phyloP scores from a whole-genome alignment of 2,113 vertebrate genomes.

The Oplegnathus fasciatus region DNA sequence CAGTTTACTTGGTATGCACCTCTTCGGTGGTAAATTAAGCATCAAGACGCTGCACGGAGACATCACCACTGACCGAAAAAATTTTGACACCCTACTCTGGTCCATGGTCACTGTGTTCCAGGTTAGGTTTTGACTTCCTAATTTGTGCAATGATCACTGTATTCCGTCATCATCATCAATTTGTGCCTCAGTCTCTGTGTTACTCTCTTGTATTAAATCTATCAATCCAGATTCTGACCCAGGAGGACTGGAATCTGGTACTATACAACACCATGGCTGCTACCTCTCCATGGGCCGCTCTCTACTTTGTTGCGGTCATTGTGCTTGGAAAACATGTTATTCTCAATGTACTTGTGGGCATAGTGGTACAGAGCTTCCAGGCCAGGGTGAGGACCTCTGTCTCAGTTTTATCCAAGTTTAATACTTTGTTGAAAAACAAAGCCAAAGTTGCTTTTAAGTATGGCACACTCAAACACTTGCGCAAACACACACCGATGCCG shows the following conservation, averaged over 20 bases:
- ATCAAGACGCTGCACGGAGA: constrained; percentile 86
- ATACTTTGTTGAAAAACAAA: not conserved
- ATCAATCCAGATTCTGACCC: constrained; percentile 38
- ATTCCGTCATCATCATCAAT: too few species aligned
- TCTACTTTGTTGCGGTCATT: constrained; percentile 20
- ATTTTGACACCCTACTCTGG: constrained; percentile 93
- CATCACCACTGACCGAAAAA: constrained; percentile 89
- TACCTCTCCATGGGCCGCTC: not conserved
- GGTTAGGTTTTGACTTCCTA: constrained; percentile 74
- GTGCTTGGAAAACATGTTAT: constrained; percentile 24
- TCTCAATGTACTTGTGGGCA: constrained; percentile 43
- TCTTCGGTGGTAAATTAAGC: constrained; percentile 92
- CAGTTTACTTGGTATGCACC: constrained; percentile 94
- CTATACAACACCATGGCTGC: constrained; percentile 14
- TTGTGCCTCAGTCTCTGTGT: not conserved
- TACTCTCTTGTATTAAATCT: not conserved
- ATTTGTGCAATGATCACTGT: not conserved
- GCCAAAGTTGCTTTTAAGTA: not conserved
- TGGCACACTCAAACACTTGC: not conserved
- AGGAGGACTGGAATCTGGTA: constrained; percentile 45
- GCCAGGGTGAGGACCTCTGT: not conserved
- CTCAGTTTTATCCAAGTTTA: not conserved
- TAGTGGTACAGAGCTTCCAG: constrained; percentile 26
- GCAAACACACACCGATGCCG: fast-evolving
- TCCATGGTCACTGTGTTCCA: constrained; percentile 95